Percentiles rank a stretch among this genome's conserved stretches.
Conservation (phyloP, 2,888 invertebrate genomes). For the Drosophila austrosaltans region DNA sequence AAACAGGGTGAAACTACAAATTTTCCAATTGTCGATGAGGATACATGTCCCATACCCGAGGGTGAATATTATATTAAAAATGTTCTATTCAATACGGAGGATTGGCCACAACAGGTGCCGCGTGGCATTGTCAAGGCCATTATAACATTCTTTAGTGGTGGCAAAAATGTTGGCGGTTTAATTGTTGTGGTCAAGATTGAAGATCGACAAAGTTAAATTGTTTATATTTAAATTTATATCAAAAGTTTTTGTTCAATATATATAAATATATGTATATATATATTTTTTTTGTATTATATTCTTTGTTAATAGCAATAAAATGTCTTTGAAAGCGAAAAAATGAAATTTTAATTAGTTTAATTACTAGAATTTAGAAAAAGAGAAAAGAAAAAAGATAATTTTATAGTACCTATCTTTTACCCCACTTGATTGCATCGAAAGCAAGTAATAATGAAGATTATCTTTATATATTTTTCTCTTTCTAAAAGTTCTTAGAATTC, state of each 20-base stretch:
- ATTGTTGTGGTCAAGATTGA: slow-evolving; percentile 64
- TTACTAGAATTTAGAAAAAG: background rate
- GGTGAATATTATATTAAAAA: slow-evolving; percentile 71
- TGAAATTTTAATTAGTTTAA: too few relatives aligned
- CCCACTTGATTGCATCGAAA: too few relatives aligned
- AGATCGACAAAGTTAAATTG: slow-evolving; percentile 55
- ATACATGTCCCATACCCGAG: slow-evolving; percentile 72
- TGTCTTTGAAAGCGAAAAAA: slow-evolving; percentile 6
- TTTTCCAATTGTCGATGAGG: slow-evolving; percentile 70
- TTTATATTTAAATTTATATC: background rate
- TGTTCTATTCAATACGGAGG: slow-evolving; percentile 64
- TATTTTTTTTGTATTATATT: background rate
- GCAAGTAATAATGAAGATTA: too few relatives aligned
- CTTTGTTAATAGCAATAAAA: background rate
- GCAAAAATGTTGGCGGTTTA: slow-evolving; percentile 66
- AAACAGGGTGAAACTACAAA: slow-evolving; percentile 68
- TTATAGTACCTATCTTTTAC: too few relatives aligned
- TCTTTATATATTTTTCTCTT: too few relatives aligned
- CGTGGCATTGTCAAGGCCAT: slow-evolving; percentile 73
- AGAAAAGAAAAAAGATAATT: background rate
- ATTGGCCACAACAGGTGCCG: slow-evolving; percentile 77
- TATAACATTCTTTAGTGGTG: slow-evolving; percentile 65
- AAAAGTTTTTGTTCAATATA: background rate
- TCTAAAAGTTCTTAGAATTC: too few relatives aligned
- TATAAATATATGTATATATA: background rate